A percentile compares a stretch with the other conserved stretches of the same genome.
These are phyloP conservation scores for Agrenia bidenticulata DNA, from an alignment of 2,888 invertebrate genomes.

Conservation along the genomic window DNA sequence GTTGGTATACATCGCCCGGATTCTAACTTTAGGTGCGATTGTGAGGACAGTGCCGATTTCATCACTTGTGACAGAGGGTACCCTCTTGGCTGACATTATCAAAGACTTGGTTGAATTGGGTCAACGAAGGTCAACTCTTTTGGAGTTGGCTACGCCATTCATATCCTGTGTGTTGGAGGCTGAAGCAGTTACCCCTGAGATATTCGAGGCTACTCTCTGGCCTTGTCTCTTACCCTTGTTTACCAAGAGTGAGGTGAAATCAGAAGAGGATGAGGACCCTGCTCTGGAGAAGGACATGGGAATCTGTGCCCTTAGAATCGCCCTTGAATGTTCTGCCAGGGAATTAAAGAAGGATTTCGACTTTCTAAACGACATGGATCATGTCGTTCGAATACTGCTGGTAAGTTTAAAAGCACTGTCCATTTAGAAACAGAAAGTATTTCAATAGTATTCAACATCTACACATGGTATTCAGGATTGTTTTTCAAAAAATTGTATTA, in stretches of 20 bases:
- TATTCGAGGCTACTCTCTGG: constrained; percentile 26
- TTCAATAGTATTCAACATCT: too few species aligned
- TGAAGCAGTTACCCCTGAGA: constrained; percentile 17
- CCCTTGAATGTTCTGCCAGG: constrained; percentile 18
- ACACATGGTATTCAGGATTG: too few species aligned
- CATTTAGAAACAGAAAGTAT: not conserved
- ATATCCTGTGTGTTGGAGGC: constrained; percentile 21
- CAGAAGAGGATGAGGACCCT: constrained; percentile 10
- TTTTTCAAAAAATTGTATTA: too few species aligned
- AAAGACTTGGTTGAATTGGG: constrained; percentile 24
- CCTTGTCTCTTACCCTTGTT: constrained; percentile 16
- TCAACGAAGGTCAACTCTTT: constrained; percentile 20
- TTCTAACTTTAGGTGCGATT: constrained; percentile 27
- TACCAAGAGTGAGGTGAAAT: constrained; percentile 1
- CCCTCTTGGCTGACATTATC: constrained; percentile 9
- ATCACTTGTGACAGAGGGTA: constrained; percentile 3
- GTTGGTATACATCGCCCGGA: constrained; percentile 31
- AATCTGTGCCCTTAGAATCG: constrained; percentile 15
- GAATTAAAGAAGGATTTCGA: constrained; percentile 26
- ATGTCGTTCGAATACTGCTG: constrained; percentile 21
- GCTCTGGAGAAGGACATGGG: constrained; percentile 13
- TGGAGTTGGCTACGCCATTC: constrained; percentile 29
- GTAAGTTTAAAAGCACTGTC: constrained; percentile 11
- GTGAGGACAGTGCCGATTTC: not conserved
- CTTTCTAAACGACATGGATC: constrained; percentile 19